Evolutionary conservation across 1,140 invertebrate genomes (phyloP), one percentile per base, ranked within the genome.

Genomic region (Drosophila lacteicornis): DNA sequence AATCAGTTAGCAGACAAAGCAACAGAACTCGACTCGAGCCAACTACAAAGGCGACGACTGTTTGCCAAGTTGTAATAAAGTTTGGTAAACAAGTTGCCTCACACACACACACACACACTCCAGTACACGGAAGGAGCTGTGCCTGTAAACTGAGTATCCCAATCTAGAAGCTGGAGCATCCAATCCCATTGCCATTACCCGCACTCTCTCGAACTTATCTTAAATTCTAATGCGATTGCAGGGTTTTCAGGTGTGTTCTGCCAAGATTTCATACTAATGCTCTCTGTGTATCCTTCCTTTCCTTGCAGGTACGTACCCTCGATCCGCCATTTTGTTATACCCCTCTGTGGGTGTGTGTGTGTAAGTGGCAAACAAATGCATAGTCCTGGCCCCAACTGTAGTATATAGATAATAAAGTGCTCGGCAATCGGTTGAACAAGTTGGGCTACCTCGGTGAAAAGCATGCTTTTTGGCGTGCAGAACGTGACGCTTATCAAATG

Each of bases 21-120:
- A 69, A 46, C 27, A 75, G 55, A 65, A 59, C 58, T 53, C 60
- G 60, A 71, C 76, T 57, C 8, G 57, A 25, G 45, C 61, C 66
- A 53, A 76, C 67, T 84, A 81, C 85, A 88, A 87, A 87, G 84
- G 84, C 84, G 84, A 88, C 73, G 84, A 87, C 84, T 87, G 84
- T 87, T 87, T 87, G 84, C 84, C 81, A 90, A 90, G 69, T 88
- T 90, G 85, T 88, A 88, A 88, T 88, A 88, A 88, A 88, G 85
- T 88, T 88, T 90, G 73, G 85, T 88, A 88, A 88, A 90, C 84
- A 88, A 80, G 78, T 85, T 68, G 45, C 36, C 58, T 12, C 65
- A 66, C 69, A 67, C 59, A 79, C 65, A 66, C 69, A 67, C 59
- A 79, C 59, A 76, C 65, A 30, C 42, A 69, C 58, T 8, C 8